phyloP scores from a whole-genome alignment of 2,113 vertebrate genomes.

The Podocnemis expansa region DNA sequence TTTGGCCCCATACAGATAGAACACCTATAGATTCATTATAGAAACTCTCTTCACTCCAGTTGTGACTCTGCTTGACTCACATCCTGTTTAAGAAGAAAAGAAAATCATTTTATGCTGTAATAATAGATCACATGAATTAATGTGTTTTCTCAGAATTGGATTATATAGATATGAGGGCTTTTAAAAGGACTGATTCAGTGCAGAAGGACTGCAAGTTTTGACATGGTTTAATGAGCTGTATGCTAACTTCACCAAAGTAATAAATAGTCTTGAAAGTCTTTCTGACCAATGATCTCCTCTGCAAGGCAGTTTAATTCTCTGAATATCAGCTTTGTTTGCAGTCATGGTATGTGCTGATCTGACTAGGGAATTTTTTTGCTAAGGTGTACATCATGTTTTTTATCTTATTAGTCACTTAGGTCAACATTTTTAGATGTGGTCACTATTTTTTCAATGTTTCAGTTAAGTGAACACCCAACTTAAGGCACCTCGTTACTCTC shows the following conservation, averaged over 20 bases:
- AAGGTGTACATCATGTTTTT: constrained; percentile 2
- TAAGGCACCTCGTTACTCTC: neutral
- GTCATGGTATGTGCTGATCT: constrained; percentile 43
- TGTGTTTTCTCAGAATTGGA: constrained; percentile 74
- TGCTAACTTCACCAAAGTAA: constrained; percentile 75
- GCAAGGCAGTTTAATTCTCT: constrained; percentile 59
- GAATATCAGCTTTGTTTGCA: constrained; percentile 45
- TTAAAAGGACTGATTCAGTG: constrained; percentile 66
- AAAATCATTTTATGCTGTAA: constrained; percentile 74
- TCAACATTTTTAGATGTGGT: neutral
- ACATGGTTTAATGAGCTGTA: constrained; percentile 76
- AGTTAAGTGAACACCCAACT: neutral
- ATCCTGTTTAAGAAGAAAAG: constrained; percentile 72
- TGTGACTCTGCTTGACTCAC: constrained; percentile 57
- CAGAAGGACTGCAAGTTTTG: constrained; percentile 71
- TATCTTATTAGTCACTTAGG: constrained; percentile 32
- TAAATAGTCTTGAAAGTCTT: constrained; percentile 75
- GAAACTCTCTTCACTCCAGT: constrained; percentile 38
- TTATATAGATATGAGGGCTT: constrained; percentile 70
- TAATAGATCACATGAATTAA: constrained; percentile 77
- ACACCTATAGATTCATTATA: constrained; percentile 64
- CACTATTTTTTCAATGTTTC: constrained; percentile 18
- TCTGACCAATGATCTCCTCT: constrained; percentile 67
- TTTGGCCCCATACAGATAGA: constrained; percentile 18
- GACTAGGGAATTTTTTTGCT: constrained; percentile 53